A percentile compares a stretch with the other conserved stretches of the same genome.
These are phyloP conservation scores for Oscheius sp. DNA, from an alignment of 2,888 invertebrate genomes.

Conservation along the genomic window DNA sequence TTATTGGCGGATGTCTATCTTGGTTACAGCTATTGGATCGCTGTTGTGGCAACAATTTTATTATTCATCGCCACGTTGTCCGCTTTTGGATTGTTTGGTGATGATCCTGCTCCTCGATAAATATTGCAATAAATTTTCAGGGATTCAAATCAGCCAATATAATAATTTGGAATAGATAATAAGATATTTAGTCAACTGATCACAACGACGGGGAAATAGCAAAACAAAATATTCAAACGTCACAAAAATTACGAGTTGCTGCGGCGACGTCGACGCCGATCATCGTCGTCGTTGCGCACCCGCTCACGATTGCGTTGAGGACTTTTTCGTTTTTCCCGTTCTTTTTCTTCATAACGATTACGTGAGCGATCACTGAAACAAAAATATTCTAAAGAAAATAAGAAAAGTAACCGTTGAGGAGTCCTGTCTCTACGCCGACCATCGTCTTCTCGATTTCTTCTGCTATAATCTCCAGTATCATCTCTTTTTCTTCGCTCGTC, in stretches of 20 bases:
- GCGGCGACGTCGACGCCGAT: slow-evolving; percentile 33
- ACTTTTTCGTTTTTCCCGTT: slow-evolving; percentile 33
- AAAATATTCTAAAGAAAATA: not conserved
- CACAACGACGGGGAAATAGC: too few species aligned
- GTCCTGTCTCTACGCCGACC: not conserved
- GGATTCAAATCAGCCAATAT: not conserved
- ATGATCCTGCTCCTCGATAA: slow-evolving; percentile 14
- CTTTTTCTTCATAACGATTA: slow-evolving; percentile 32
- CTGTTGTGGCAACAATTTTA: slow-evolving; percentile 51
- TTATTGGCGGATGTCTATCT: slow-evolving; percentile 55
- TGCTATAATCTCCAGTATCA: not conserved
- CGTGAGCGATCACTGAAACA: slow-evolving; percentile 16
- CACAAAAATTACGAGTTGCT: slow-evolving; percentile 17
- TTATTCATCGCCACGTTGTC: slow-evolving; percentile 44
- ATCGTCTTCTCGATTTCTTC: slow-evolving; percentile 5
- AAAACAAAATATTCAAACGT: too few species aligned
- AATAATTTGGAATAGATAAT: slow-evolving; percentile 3
- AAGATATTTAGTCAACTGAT: too few species aligned
- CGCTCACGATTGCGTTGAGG: slow-evolving; percentile 36
- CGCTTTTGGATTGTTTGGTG: slow-evolving; percentile 19
- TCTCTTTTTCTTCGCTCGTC: too few species aligned
- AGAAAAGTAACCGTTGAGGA: slow-evolving; percentile 1
- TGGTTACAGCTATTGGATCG: slow-evolving; percentile 58
- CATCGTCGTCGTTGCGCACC: slow-evolving; percentile 23
- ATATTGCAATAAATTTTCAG: not conserved